Percentiles rank a stretch among this genome's conserved stretches.
These are phyloP conservation scores for Tenrec ecaudatus DNA, from an alignment of 2,113 vertebrate species.

Conservation along the genomic window DNA sequence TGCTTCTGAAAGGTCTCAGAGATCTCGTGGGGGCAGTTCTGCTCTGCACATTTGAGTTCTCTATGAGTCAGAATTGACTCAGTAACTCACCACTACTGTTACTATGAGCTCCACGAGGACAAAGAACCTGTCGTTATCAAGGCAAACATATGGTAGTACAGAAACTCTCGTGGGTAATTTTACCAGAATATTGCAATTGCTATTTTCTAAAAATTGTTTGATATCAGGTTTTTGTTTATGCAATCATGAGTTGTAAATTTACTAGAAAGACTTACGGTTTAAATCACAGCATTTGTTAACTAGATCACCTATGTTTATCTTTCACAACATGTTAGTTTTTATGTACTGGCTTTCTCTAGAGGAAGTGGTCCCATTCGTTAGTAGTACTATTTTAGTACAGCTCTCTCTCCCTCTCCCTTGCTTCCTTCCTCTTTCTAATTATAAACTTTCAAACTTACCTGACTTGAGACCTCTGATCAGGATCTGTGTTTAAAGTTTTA, in stretches of 20 bases:
- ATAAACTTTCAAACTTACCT: conserved; percentile 23
- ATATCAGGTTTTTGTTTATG: background rate
- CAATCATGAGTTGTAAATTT: conserved; percentile 1
- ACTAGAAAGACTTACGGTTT: conserved; percentile 1
- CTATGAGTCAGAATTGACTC: background rate
- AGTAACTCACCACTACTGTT: background rate
- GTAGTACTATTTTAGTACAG: background rate
- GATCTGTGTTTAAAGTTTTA: conserved; percentile 26
- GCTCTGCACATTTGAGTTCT: background rate
- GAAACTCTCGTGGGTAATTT: background rate
- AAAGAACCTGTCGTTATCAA: background rate
- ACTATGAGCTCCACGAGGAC: background rate
- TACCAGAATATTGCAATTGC: background rate
- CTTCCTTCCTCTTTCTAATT: conserved; percentile 7
- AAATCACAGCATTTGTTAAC: conserved; percentile 18
- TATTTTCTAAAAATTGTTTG: background rate
- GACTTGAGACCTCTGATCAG: background rate
- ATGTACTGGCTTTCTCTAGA: background rate
- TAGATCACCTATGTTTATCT: background rate
- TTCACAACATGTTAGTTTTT: conserved; percentile 30
- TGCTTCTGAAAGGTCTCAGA: background rate
- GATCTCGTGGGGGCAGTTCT: background rate
- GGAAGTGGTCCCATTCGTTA: background rate
- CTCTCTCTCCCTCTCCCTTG: too few species aligned
- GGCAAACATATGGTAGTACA: background rate